Evolutionary conservation across 2,888 invertebrate species (phyloP).

Genomic region (Eupithecia inturbata): DNA sequence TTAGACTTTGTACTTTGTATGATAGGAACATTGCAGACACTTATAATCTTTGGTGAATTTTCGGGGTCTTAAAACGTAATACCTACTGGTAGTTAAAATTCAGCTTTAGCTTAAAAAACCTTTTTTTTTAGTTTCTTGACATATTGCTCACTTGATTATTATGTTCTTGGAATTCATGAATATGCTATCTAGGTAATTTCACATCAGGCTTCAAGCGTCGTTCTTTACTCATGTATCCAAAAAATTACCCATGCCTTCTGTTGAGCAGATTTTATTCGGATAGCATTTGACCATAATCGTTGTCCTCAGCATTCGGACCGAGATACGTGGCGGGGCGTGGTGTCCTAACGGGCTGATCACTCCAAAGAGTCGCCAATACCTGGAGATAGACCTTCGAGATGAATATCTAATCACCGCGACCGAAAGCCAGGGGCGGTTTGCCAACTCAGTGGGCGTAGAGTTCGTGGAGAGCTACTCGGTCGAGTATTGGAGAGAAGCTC

Average conservation of each 20-base stretch:
- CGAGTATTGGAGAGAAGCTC: conserved; percentile 90
- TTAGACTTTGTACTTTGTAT: neutral
- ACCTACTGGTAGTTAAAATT: neutral
- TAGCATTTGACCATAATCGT: conserved; percentile 16
- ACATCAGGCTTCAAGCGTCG: neutral
- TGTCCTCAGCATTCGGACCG: conserved; percentile 89
- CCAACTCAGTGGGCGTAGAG: conserved; percentile 95
- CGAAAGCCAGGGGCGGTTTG: conserved; percentile 96
- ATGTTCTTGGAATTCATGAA: neutral
- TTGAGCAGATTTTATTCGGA: neutral
- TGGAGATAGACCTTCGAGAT: conserved; percentile 90
- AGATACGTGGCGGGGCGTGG: conserved; percentile 96
- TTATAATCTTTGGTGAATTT: neutral
- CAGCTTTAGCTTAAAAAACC: neutral
- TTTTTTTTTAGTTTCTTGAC: neutral
- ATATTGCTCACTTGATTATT: no score
- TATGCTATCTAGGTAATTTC: neutral
- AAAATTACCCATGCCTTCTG: neutral
- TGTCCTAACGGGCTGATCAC: conserved; percentile 93
- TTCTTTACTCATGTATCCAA: neutral
- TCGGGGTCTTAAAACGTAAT: neutral
- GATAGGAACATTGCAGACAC: neutral
- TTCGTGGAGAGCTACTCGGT: conserved; percentile 93
- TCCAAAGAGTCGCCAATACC: conserved; percentile 90
- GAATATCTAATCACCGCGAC: conserved; percentile 92